Conservation (phyloP, 2,797 vertebrate species). For the Schizothorax lantsangensis region DNA sequence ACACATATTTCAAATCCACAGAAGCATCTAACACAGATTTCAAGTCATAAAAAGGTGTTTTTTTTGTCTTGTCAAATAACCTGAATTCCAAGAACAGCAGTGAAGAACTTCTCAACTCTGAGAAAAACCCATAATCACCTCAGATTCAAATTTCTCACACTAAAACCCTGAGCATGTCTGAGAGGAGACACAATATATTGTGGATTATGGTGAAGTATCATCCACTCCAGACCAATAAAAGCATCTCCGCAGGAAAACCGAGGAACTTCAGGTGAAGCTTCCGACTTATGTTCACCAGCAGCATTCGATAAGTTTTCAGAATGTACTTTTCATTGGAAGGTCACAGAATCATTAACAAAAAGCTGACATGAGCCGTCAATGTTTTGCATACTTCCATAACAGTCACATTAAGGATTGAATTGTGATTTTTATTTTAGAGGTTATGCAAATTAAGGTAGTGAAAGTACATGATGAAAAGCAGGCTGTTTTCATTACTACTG, state of each 20-base stretch:
- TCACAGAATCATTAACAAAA: background rate
- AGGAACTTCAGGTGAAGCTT: conserved; percentile 5
- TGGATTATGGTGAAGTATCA: conserved; percentile 44
- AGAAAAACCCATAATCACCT: conserved; percentile 27
- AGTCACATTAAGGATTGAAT: background rate
- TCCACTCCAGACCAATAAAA: conserved; percentile 44
- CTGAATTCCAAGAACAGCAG: background rate
- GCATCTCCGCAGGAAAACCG: conserved; percentile 14
- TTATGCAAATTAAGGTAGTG: conserved; percentile 5
- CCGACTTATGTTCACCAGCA: background rate
- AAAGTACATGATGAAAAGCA: background rate
- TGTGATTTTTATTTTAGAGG: conserved; percentile 17
- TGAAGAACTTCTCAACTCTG: conserved; percentile 1
- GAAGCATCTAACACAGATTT: background rate
- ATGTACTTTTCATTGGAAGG: background rate
- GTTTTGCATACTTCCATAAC: background rate
- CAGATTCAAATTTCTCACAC: conserved; percentile 35
- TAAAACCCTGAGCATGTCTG: conserved; percentile 15
- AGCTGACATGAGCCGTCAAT: background rate
- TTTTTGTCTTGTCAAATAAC: conserved; percentile 9
- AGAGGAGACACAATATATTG: conserved; percentile 44
- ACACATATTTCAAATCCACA: background rate
- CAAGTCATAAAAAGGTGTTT: conserved; percentile 8
- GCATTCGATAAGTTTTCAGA: background rate
- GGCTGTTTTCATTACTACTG: conserved; percentile 8